These are phyloP conservation scores for Drosophila pseudoobscura DNA, from an alignment of 1,140 invertebrate species.

Conservation along the genomic window DNA sequence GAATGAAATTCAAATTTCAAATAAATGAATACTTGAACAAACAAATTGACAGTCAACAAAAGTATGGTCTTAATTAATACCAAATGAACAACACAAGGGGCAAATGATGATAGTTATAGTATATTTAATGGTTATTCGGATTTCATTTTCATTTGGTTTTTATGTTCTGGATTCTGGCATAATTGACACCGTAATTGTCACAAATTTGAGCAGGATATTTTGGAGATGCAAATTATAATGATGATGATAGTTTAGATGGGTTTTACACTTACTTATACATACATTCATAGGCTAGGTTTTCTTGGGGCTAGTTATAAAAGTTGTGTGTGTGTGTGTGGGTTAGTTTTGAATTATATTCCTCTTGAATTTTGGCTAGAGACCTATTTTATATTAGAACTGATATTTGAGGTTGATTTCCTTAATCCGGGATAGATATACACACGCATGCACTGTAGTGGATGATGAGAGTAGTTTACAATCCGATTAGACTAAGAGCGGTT, in stretches of 20 bases:
- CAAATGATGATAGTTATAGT: not conserved
- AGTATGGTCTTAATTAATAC: conserved; percentile 32
- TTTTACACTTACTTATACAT: conserved; percentile 36
- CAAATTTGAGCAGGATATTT: conserved; percentile 9
- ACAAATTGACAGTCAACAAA: conserved; percentile 16
- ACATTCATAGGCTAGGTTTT: not conserved
- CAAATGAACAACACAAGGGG: conserved; percentile 8
- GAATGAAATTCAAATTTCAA: conserved; percentile 6
- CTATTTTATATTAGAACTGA: conserved; percentile 48
- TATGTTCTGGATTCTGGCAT: conserved; percentile 20
- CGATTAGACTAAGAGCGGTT: conserved; percentile 50
- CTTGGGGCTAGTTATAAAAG: conserved; percentile 56
- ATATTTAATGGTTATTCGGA: not conserved
- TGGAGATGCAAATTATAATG: not conserved
- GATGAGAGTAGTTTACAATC: conserved; percentile 52
- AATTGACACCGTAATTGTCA: conserved; percentile 60
- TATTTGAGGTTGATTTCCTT: conserved; percentile 51
- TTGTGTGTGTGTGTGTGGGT: conserved; percentile 26
- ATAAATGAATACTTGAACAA: conserved; percentile 12
- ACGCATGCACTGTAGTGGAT: conserved; percentile 12
- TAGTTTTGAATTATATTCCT: conserved; percentile 62
- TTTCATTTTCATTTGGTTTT: not conserved
- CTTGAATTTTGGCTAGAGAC: conserved; percentile 34
- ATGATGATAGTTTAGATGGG: not conserved
- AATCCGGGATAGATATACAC: conserved; percentile 23